Evolutionary conservation across 2,888 invertebrate genomes (phyloP).

Genomic region (Pharmacophagus antenor): DNA sequence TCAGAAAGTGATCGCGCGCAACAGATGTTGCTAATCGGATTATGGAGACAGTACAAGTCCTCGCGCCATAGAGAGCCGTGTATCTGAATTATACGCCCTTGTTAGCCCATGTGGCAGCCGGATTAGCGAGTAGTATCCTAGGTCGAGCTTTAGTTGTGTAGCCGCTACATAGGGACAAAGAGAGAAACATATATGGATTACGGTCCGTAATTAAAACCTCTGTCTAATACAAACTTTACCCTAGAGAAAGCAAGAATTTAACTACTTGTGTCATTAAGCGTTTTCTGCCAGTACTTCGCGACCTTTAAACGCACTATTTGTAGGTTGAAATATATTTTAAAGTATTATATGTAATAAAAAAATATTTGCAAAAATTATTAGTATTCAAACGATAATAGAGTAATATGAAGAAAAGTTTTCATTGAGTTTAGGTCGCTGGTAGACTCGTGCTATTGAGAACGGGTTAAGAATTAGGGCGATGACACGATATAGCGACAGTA

Average conservation of each 20-base stretch:
- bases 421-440: background rate
- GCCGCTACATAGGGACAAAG: background rate
- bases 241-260: background rate
- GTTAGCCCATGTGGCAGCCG: conserved; percentile 22
- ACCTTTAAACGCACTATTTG: no score
- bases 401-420: background rate
- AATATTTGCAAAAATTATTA: no score
- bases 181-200: background rate
- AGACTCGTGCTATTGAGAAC: conserved; percentile 21
- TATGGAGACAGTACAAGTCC: conserved; percentile 39
- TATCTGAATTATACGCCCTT: conserved; percentile 2
- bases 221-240: background rate
- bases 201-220: background rate
- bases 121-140: conserved; percentile 9
- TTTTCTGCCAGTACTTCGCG: no score
- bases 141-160: background rate
- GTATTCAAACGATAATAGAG: no score
- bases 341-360: no score
- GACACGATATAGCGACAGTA: conserved; percentile 31
- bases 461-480: conserved; percentile 32
- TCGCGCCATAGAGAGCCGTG: conserved; percentile 7
- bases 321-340: no score
- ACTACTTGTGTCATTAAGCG: no score
- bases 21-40: conserved; percentile 58
- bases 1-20: conserved; percentile 24